A percentile compares a stretch with the other conserved stretches of the same genome.
Evolutionary conservation across 1,140 invertebrate species (phyloP).

Genomic region (Papilio machaon): DNA sequence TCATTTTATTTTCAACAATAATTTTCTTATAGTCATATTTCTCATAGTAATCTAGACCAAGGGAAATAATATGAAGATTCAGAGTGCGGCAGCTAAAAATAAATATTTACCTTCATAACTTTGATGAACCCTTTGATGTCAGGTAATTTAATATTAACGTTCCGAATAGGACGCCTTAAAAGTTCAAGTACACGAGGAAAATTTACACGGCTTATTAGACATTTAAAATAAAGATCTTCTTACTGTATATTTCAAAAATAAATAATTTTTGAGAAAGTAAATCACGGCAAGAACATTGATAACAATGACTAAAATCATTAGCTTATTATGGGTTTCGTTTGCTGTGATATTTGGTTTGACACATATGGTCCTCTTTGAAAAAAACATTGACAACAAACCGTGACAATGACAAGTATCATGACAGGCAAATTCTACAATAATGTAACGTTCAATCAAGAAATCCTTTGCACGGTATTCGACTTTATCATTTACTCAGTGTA

Average conservation of each 20-base stretch:
- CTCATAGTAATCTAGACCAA: not conserved
- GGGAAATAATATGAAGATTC: no score
- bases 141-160: conserved; percentile 11
- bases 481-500: not conserved
- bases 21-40: not conserved
- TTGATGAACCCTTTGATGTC: conserved; percentile 14
- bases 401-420: not conserved
- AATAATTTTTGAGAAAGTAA: not conserved
- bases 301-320: no score
- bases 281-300: not conserved
- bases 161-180: not conserved
- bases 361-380: no score
- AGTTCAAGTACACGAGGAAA: conserved; percentile 6
- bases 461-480: not conserved
- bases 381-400: no score
- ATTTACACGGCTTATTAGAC: conserved; percentile 3
- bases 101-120: conserved; percentile 1
- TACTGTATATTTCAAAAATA: no score
- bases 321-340: no score
- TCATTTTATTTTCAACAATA: not conserved
- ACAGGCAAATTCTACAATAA: not conserved
- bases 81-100: not conserved
- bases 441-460: not conserved
- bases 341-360: no score
- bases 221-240: not conserved